phyloP scores from a whole-genome alignment of 2,113 vertebrate genomes.

The Hydropotes inermis region DNA sequence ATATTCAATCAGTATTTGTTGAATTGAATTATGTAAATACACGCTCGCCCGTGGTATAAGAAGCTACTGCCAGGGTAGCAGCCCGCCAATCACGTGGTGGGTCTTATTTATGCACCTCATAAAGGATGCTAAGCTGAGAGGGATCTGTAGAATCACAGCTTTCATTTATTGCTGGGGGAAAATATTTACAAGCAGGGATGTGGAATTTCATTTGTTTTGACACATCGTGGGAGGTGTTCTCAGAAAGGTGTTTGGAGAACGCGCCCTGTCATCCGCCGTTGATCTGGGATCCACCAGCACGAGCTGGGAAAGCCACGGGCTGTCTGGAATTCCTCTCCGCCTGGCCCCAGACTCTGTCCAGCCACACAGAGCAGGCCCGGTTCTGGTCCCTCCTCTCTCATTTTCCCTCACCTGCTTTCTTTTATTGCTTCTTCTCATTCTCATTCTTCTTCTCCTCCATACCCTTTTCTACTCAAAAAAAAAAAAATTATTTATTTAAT shows the following conservation, averaged over 20 bases:
- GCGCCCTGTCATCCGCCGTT: not conserved
- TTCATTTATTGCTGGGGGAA: conserved; percentile 10
- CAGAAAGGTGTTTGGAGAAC: conserved; percentile 23
- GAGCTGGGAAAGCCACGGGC: not conserved
- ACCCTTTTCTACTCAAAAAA: not conserved
- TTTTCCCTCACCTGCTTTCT: not conserved
- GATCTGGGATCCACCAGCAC: not conserved
- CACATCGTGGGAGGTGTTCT: not conserved
- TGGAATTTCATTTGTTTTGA: conserved; percentile 47
- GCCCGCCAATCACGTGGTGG: not conserved
- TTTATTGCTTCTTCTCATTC: not conserved
- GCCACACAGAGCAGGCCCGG: accelerated
- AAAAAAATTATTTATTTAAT: not conserved
- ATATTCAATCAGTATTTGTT: conserved; percentile 39
- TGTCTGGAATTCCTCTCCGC: not conserved
- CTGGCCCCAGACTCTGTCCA: accelerated
- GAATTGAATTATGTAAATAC: conserved; percentile 55
- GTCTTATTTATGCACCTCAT: not conserved
- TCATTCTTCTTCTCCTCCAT: not conserved
- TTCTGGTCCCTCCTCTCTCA: not conserved
- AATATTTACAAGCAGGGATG: conserved; percentile 25
- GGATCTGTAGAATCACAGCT: not conserved
- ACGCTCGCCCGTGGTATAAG: not conserved
- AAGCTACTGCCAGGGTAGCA: not conserved
- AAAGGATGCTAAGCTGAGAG: conserved; percentile 6